Evolutionary conservation across 2,797 vertebrate genomes (phyloP).

Genomic region (Arrhamphus sclerolepis): DNA sequence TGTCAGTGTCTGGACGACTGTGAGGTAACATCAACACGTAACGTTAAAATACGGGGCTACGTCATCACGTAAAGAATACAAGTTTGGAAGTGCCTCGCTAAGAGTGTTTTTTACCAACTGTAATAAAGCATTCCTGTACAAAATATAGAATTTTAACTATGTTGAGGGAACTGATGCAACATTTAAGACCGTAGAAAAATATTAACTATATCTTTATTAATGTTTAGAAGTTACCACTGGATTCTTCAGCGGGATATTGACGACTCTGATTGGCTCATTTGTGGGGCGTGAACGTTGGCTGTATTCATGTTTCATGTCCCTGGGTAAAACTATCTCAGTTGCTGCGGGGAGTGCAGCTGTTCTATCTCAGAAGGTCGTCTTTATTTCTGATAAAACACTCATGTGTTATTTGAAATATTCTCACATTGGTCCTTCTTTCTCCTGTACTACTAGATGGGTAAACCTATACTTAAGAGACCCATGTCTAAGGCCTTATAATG

Average conservation of each 20-base stretch:
- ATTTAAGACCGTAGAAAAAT: neutral
- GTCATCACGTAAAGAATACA: conserved; percentile 28
- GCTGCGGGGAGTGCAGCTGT: too few relatives aligned
- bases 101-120: neutral
- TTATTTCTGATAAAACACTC: neutral
- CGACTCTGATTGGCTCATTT: conserved; percentile 55
- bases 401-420: too few relatives aligned
- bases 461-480: too few relatives aligned
- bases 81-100: conserved; percentile 24
- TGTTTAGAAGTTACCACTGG: conserved; percentile 1
- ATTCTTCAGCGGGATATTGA: neutral
- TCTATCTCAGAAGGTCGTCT: too few relatives aligned
- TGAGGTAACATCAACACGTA: neutral
- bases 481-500: too few relatives aligned
- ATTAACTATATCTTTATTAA: neutral
- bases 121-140: neutral
- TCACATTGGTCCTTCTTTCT: too few relatives aligned
- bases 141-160: rapidly evolving
- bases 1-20: conserved; percentile 8
- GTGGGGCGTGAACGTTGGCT: conserved; percentile 38
- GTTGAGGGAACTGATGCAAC: rapidly evolving
- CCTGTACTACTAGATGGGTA: too few relatives aligned
- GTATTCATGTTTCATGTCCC: conserved; percentile 9
- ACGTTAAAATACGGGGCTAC: conserved; percentile 39
- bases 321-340: conserved; percentile 4